Conservation (phyloP, 2,797 vertebrate genomes). For the Sus cebifrons region DNA sequence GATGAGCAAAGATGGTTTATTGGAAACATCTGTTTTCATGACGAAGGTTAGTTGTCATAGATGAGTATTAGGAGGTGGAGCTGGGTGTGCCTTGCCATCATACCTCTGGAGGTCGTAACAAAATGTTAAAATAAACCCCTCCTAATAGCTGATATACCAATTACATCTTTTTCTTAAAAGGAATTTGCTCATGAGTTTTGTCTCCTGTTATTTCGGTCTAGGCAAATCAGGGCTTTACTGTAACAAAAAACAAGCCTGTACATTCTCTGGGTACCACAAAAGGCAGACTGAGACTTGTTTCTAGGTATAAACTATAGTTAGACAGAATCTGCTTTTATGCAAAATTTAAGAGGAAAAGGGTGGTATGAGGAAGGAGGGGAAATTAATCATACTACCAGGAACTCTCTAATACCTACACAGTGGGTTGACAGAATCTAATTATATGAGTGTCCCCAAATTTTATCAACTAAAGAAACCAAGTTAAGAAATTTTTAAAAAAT, state of each 20-base stretch:
- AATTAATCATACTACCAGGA: conserved; percentile 23
- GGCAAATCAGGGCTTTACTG: conserved; percentile 29
- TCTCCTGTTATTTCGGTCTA: conserved; percentile 7
- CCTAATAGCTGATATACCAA: background rate
- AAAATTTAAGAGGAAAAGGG: background rate
- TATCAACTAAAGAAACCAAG: conserved; percentile 33
- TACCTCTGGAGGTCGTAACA: background rate
- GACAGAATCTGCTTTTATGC: background rate
- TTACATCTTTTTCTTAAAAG: background rate
- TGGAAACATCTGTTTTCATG: conserved; percentile 75
- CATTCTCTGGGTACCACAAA: background rate
- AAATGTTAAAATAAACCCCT: conserved; percentile 50
- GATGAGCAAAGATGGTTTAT: conserved; percentile 60
- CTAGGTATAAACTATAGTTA: conserved; percentile 49
- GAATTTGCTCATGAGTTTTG: conserved; percentile 35
- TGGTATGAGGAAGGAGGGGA: background rate
- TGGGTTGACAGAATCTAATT: conserved; percentile 37
- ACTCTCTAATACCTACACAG: background rate
- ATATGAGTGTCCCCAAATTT: background rate
- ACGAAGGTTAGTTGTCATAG: conserved; percentile 51
- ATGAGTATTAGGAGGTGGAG: conserved; percentile 5
- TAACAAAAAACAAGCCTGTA: conserved; percentile 20
- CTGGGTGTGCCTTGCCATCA: background rate
- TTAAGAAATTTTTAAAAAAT: background rate
- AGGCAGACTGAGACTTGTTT: background rate